Conservation (phyloP, 2,888 invertebrate genomes). For the Melikaiella ostensackeni region DNA sequence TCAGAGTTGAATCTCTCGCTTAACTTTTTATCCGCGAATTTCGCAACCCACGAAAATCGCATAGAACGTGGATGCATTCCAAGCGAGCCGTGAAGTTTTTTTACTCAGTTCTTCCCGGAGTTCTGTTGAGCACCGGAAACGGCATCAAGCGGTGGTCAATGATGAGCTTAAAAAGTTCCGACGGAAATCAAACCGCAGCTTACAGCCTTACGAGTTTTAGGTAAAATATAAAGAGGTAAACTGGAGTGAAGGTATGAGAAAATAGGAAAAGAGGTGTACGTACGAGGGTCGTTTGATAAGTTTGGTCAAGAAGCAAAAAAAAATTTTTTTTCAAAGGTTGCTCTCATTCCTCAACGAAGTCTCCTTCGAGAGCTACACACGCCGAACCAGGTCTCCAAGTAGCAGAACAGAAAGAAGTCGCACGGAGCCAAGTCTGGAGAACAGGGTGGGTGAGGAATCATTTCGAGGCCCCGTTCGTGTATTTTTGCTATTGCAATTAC, state of each 20-base stretch:
- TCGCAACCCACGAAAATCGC: conserved; percentile 29
- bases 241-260: conserved; percentile 3
- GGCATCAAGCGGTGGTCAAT: conserved; percentile 22
- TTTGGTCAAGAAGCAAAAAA: no score
- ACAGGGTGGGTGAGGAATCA: no score
- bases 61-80: conserved; percentile 24
- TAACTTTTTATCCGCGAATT: conserved; percentile 31
- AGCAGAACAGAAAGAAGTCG: no score
- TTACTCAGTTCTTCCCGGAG: neutral
- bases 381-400: no score
- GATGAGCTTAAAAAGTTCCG: conserved; percentile 19
- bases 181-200: conserved; percentile 27
- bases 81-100: conserved; percentile 22
- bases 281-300: no score
- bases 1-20: neutral
- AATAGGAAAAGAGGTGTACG: neutral
- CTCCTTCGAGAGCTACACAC: no score
- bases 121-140: conserved; percentile 18
- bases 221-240: neutral
- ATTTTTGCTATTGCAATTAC: no score
- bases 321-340: no score
- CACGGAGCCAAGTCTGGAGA: no score
- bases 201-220: conserved; percentile 5
- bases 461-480: no score
- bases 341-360: no score